Percentiles rank a stretch among this genome's conserved stretches.
Conservation (phyloP, 1,140 invertebrate genomes). For the Caenorhabditis latens region DNA sequence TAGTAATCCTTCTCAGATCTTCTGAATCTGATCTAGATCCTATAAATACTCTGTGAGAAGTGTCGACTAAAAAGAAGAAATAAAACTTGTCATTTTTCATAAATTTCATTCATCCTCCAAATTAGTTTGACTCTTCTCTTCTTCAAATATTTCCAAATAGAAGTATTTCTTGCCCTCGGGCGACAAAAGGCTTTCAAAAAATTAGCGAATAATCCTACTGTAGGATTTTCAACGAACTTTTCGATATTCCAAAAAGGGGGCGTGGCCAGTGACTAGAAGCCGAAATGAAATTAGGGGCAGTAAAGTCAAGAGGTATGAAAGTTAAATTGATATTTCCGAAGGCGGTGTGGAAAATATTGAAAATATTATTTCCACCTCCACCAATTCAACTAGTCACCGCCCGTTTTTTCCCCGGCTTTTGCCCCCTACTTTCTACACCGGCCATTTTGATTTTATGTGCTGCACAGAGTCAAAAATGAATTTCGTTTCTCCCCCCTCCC, state of each 20-base stretch:
- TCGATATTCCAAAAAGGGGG: neutral
- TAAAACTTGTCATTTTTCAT: constrained; percentile 53
- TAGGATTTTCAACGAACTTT: neutral
- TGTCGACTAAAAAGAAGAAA: neutral
- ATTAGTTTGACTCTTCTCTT: neutral
- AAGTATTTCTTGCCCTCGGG: neutral
- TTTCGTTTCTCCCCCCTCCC: neutral
- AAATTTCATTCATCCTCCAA: neutral
- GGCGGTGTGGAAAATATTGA: neutral
- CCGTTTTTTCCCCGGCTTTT: no score
- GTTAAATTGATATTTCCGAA: constrained; percentile 29
- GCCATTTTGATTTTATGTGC: neutral
- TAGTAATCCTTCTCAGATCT: no score
- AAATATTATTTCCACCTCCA: constrained; percentile 4
- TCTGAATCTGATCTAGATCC: no score
- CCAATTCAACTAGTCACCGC: no score
- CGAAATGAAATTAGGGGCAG: neutral
- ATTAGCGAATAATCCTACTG: neutral
- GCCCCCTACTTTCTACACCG: no score
- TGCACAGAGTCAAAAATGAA: neutral
- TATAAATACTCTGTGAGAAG: neutral
- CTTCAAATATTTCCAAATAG: no score
- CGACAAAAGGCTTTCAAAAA: constrained; percentile 19
- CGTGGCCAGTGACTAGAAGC: neutral
- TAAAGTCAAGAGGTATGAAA: neutral